Evolutionary conservation across 2,113 vertebrate genomes (phyloP).

Genomic region (Psettodes erumei): DNA sequence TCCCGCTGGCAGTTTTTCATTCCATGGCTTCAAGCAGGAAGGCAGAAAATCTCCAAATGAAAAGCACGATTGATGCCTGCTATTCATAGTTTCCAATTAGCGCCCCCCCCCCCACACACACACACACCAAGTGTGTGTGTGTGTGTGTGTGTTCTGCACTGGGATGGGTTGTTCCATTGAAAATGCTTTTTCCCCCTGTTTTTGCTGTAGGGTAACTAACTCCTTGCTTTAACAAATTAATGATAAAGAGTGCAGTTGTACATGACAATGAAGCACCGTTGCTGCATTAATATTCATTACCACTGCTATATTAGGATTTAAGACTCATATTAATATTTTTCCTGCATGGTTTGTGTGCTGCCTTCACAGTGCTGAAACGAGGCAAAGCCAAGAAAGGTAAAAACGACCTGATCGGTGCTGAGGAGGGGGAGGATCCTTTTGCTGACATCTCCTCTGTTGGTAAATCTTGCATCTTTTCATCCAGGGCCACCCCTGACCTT

Average conservation of each 20-base stretch:
- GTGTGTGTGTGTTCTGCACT: background rate
- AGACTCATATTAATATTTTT: background rate
- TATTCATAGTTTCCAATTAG: constrained; percentile 60
- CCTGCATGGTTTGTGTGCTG: background rate
- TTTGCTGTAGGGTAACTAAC: background rate
- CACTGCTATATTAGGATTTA: background rate
- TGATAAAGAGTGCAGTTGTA: background rate
- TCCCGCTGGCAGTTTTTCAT: constrained; percentile 38
- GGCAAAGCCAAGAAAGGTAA: constrained; percentile 92
- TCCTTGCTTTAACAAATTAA: background rate
- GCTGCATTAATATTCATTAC: background rate
- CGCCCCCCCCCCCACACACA: constrained; percentile 10
- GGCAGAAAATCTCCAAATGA: constrained; percentile 55
- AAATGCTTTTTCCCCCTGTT: constrained; percentile 1
- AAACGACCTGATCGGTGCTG: constrained; percentile 92
- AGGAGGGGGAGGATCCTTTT: constrained; percentile 94
- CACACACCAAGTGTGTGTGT: background rate
- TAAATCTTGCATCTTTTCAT: constrained; percentile 76
- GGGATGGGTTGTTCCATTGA: background rate
- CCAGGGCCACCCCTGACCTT: constrained; percentile 29
- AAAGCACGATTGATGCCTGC: constrained; percentile 56
- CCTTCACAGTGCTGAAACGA: constrained; percentile 90
- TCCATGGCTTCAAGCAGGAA: constrained; percentile 47
- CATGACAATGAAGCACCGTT: background rate
- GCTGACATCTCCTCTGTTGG: constrained; percentile 94